Evolutionary conservation across 2,888 invertebrate species (phyloP), one percentile per base, ranked within the genome.

Genomic region (Sthenelais limicola): DNA sequence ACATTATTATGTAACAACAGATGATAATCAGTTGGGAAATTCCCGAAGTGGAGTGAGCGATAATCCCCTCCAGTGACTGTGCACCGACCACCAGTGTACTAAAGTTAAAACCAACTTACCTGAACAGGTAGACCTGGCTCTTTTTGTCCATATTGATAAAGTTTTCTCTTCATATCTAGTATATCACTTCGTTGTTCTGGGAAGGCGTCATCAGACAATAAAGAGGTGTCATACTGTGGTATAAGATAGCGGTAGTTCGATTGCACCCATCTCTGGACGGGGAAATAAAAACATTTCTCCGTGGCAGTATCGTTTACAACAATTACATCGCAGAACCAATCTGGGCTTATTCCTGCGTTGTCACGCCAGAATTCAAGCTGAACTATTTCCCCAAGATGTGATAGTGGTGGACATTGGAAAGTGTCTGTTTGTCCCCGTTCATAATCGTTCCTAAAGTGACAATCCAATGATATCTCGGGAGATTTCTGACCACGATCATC

Each of bases 191-290:
- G 79, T 71, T 85, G 84, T 18, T 86, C 85, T 1, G 62, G 70
- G 73, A 86, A 79, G 1, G 84, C 83, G 75, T 88, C 88, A 69
- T 80, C 76, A 77, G 88, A 87, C 0, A 89, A 89, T 66, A 89
- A 78, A 33, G 83, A 80, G 3, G 85, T 85, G 74, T 88, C 89
- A 75, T 83, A 84, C 77, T 86, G 83, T 24, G 79, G 75, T 35
- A 89, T 83, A 32, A 82, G 69, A 78, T 89, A 88, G 38, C 82
- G 83, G 33, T 79, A 78, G 52, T 84, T 80, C 0, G 86, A 78
- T 35, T 82, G 80, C 67, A 89, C 84, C 89, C 89, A 89, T 18
- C 88, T 81, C 72, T 87, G 81, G 3, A 89, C 81, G 0, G 89
- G 89, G 74, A 86, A 86, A 24, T 83, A 80, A 71, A 76, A 84